Evolutionary conservation across 2,888 invertebrate genomes (phyloP).

Genomic region (Tenthredo distinguenda): DNA sequence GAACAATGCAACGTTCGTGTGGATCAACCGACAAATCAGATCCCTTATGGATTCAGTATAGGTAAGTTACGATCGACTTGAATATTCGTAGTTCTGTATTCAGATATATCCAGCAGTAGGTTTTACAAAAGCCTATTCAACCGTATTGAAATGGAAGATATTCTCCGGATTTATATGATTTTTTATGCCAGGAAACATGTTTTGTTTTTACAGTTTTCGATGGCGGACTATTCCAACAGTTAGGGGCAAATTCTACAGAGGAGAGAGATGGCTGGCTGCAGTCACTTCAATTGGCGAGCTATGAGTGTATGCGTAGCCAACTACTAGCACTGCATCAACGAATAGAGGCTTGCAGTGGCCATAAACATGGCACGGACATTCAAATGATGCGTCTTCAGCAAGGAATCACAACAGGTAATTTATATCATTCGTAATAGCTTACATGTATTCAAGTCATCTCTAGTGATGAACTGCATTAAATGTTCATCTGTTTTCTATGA

Average conservation of each 20-base stretch:
- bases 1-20: constrained; percentile 91
- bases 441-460: neutral
- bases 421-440: constrained; percentile 40
- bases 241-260: constrained; percentile 89
- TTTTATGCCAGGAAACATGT: neutral
- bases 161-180: constrained; percentile 35
- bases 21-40: constrained; percentile 84
- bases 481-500: constrained; percentile 37
- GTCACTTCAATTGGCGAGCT: constrained; percentile 91
- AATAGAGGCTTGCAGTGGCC: constrained; percentile 82
- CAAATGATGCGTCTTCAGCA: constrained; percentile 86
- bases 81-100: neutral
- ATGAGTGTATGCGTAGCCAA: constrained; percentile 89
- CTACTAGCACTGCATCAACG: constrained; percentile 84
- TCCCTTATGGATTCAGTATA: constrained; percentile 90
- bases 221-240: constrained; percentile 89
- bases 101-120: neutral
- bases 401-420: constrained; percentile 84
- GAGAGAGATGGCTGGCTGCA: constrained; percentile 94
- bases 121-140: neutral
- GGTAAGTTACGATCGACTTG: constrained; percentile 79
- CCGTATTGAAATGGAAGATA: neutral
- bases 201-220: constrained; percentile 84
- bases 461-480: neutral
- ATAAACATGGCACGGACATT: constrained; percentile 84